Base-by-base conservation (phyloP, 2,888 invertebrate species). In the Athetis lepigone region DNA sequence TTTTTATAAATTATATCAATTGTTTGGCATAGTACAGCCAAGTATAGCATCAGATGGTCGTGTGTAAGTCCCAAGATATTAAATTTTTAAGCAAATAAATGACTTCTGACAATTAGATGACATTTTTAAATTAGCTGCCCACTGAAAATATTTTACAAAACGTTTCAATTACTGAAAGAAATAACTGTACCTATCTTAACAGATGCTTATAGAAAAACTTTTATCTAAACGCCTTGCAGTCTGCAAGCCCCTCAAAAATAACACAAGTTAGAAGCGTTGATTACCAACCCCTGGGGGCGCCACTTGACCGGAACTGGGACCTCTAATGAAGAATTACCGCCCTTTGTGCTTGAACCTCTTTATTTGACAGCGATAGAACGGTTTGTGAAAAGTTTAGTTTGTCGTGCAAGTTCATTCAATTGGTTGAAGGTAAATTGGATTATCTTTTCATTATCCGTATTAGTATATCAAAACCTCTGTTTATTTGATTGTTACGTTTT, bases 251-350 rank as follows among this genome's bases (percentile, higher is more conserved):
- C 88, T 85, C 84, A 89, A 90, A 88, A 90, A 91, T 88, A 90
- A 91, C 84, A 88, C 77, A 84, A 89, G 85, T 86, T 80, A 80
- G 82, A 81, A 73, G 85, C 85, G 92, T 92, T 93, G 92, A 92
- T 93, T 93, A 88, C 87, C 84, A 84, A 86, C 91, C 92, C 84
- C 88, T 74, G 82, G 89, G 90, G 90, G 85, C 84, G 77, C 80
- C 88, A 89, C 92, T 92, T 92, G 92, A 91, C 93, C 93, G 91
- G 90, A 90, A 89, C 88, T 78, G 78, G 81, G 81, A 75, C 77
- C 70, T 85, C 89, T 94, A 94, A 94, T 94, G 93, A 93, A 93
- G 93, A 93, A 91, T 92, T 90, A 92, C 90, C 86, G 86, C 89
- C 92, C 90, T 87, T 88, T 89, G 87, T 85, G 81, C 79, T 71